Base-by-base conservation (phyloP, 2,888 invertebrate species). In the Sesia bembeciformis region DNA sequence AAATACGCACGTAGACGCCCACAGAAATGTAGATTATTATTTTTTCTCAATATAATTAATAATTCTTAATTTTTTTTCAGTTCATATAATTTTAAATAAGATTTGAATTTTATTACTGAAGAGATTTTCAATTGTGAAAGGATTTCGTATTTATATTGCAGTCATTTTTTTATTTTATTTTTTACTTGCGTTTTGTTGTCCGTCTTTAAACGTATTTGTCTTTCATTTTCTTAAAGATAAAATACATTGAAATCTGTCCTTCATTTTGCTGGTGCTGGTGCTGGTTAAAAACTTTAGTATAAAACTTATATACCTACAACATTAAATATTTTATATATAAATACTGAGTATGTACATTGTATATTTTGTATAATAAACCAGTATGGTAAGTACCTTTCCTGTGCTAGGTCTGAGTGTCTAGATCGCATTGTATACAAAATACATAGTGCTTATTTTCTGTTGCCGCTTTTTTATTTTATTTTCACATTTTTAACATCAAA, bases 381-480 rank as follows among this genome's bases (percentile, higher is more conserved):
- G 23, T 23, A 55, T 52, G 75, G 77, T 76, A 69, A 78, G 77
- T 76, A 64, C 57, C 52, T 58, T 64, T 61, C 54, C 55, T 59
- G 57, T 66, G 58, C 54, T 69, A 71, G 68, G 23, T 23, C 23
- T 23, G 23, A 23, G 23, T 23, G 46, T 46, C 23, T 78, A 77
- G 74, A 58, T 71, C 64, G 73, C 74, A 58, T 72, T 75, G 73
- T 73, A 66, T 49, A 5, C 59, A 42, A 46, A 46, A 46, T 23
- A 23, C 23, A 67, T 74, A 73, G 68, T 53, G 85, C 86, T 84
- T 82, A 54, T 69, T 78, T 84, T 64, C 38, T 68, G 75, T 84
- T 87, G 85, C 85, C 55, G 85, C 85, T 83, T 84, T 59, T 62
- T 76, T 67, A 62, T 67, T 72, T 72, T 67, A 57, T 61, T 73